Conservation (phyloP, 2,797 vertebrate genomes). For the Argya squamiceps region DNA sequence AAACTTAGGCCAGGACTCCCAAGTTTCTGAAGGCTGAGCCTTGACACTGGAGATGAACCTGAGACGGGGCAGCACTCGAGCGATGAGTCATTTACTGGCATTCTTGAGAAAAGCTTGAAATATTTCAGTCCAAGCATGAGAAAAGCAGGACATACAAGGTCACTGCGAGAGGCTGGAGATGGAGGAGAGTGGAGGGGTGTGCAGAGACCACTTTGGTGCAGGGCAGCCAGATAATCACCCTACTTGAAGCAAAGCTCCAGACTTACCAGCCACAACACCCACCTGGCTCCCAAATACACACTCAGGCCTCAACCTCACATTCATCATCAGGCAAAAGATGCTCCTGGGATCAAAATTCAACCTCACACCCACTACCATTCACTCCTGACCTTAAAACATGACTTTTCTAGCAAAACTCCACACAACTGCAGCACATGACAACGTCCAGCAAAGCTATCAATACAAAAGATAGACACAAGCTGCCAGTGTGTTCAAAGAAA, state of each 20-base stretch:
- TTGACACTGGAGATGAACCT: constrained; percentile 6
- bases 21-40: neutral
- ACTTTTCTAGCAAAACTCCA: neutral
- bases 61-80: neutral
- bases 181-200: neutral
- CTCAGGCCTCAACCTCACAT: neutral
- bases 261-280: neutral
- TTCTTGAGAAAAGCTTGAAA: neutral
- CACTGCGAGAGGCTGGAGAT: neutral
- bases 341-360: neutral
- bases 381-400: neutral
- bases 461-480: rapidly evolving
- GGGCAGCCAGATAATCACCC: neutral
- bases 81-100: neutral
- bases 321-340: neutral
- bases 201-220: neutral
- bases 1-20: constrained; percentile 7
- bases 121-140: neutral
- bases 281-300: neutral
- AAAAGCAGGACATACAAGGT: neutral
- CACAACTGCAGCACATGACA: neutral
- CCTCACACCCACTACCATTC: neutral
- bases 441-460: neutral
- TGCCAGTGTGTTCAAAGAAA: neutral
- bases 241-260: neutral